Evolutionary conservation across 30 jellyfish, hydroid and myxozoan species (phyloP).

Genomic region (Nemopilema nomurai): DNA sequence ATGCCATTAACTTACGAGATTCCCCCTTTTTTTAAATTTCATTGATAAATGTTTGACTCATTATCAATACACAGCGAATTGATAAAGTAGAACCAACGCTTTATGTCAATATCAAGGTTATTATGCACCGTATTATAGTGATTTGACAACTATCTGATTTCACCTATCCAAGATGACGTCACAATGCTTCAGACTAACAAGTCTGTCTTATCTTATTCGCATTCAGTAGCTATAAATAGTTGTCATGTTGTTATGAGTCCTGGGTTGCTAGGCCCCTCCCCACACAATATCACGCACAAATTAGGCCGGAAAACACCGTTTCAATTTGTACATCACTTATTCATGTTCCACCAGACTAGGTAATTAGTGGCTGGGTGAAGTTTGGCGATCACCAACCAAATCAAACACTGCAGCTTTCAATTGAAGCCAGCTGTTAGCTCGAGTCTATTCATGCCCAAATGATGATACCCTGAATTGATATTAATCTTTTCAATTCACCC

Average conservation of each 20-base stretch:
- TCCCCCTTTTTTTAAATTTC: too few relatives aligned
- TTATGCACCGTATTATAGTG: too few relatives aligned
- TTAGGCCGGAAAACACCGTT: background rate
- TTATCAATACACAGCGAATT: too few relatives aligned
- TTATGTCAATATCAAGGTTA: too few relatives aligned
- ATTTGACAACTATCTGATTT: too few relatives aligned
- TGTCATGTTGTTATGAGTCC: background rate
- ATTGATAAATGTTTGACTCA: too few relatives aligned
- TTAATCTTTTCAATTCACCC: background rate
- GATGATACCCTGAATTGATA: background rate
- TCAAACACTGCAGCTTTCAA: constrained; percentile 2
- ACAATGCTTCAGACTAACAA: too few relatives aligned
- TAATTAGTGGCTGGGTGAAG: background rate
- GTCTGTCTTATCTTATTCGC: too few relatives aligned
- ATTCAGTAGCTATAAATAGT: too few relatives aligned
- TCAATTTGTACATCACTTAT: background rate
- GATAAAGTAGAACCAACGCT: too few relatives aligned
- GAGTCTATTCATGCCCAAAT: constrained; percentile 11
- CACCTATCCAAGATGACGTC: too few relatives aligned
- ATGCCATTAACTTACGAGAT: too few relatives aligned
- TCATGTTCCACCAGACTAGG: background rate
- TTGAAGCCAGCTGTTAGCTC: constrained; percentile 4
- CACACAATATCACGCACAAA: background rate
- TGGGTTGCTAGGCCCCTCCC: background rate
- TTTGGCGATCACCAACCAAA: background rate